Evolutionary conservation across 2,113 vertebrate genomes (phyloP).

Genomic region (Albula goreensis): DNA sequence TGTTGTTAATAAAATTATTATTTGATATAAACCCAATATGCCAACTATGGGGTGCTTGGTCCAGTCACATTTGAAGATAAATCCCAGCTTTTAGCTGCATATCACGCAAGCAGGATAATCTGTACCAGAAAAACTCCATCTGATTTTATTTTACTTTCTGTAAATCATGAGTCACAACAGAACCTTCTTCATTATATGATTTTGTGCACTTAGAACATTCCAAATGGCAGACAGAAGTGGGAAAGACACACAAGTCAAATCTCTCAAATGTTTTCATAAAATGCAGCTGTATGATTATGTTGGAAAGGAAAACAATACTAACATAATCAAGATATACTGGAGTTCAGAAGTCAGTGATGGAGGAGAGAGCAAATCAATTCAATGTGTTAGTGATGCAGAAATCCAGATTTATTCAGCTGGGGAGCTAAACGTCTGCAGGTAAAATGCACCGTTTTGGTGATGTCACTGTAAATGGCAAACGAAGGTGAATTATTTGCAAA

Average conservation of each 20-base stretch:
- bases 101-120: not conserved
- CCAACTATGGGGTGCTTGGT: not conserved
- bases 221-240: not conserved
- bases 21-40: not conserved
- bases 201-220: not conserved
- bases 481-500: not conserved
- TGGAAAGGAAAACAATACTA: not conserved
- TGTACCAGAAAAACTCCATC: conserved; percentile 9
- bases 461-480: not conserved
- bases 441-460: not conserved
- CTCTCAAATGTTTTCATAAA: not conserved
- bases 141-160: not conserved
- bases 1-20: conserved; percentile 1
- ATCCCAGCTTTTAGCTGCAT: not conserved
- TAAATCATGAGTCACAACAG: not conserved
- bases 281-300: not conserved
- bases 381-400: not conserved
- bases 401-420: not conserved
- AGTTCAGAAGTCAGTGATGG: not conserved
- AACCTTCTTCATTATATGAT: not conserved
- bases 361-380: not conserved
- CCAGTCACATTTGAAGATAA: not conserved
- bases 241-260: not conserved
- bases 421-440: not conserved
- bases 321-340: not conserved